Evolutionary conservation across 2,797 vertebrate species (phyloP).

Genomic region (Micromesistius poutassou): DNA sequence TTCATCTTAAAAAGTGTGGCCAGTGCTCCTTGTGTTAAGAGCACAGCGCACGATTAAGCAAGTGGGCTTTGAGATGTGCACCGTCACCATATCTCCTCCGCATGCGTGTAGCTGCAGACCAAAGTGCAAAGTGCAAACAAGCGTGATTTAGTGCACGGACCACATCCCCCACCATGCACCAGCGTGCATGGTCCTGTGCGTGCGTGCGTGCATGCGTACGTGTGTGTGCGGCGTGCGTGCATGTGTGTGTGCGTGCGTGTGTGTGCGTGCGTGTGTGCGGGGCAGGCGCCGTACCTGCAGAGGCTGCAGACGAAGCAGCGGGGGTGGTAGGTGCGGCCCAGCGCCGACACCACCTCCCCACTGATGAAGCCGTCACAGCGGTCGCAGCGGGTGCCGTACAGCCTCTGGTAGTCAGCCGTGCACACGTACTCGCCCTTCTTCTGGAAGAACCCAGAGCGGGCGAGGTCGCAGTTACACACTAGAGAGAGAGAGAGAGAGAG

Average conservation of each 20-base stretch:
- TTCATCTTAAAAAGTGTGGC: too few relatives aligned
- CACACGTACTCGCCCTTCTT: slow-evolving; percentile 99
- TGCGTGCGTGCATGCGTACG: slow-evolving; percentile 5
- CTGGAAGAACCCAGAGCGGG: slow-evolving; percentile 95
- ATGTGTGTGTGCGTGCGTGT: not conserved
- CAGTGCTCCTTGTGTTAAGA: too few relatives aligned
- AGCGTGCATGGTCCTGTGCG: not conserved
- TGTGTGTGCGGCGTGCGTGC: too few relatives aligned
- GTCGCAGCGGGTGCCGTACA: slow-evolving; percentile 95
- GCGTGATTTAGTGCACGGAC: not conserved
- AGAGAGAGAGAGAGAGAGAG: slow-evolving; percentile 22
- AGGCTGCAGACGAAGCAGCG: slow-evolving; percentile 96
- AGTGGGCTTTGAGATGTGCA: too few relatives aligned
- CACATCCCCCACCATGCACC: not conserved
- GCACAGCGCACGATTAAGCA: too few relatives aligned
- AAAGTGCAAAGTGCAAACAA: too few relatives aligned
- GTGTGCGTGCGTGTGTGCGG: not conserved
- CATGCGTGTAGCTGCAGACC: too few relatives aligned
- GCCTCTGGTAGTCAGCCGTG: slow-evolving; percentile 93
- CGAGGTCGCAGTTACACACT: slow-evolving; percentile 96
- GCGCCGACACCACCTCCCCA: slow-evolving; percentile 94
- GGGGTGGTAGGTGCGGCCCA: slow-evolving; percentile 96
- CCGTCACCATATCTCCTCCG: too few relatives aligned
- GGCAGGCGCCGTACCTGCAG: slow-evolving; percentile 75
- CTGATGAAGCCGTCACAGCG: slow-evolving; percentile 95